A percentile compares a stretch with the other conserved stretches of the same genome.
Conservation (phyloP, 2,113 vertebrate genomes). For the Rhinoderma darwinii region DNA sequence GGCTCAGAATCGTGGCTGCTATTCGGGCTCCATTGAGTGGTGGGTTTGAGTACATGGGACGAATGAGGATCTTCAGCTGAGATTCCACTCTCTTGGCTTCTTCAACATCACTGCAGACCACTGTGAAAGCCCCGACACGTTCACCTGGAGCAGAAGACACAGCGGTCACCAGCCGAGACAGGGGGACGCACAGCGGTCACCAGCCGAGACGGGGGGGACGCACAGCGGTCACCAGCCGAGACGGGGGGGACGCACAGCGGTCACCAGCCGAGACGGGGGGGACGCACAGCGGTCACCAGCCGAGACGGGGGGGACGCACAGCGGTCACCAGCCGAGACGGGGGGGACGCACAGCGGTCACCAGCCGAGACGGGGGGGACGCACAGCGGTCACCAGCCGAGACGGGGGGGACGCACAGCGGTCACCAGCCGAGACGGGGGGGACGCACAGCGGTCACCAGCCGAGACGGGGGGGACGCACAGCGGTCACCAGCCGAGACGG, state of each 20-base stretch:
- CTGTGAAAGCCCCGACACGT: constrained; percentile 92
- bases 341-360: background rate
- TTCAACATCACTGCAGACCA: constrained; percentile 86
- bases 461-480: background rate
- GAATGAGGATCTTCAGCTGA: constrained; percentile 96
- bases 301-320: background rate
- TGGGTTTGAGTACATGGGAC: constrained; percentile 97
- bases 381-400: background rate
- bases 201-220: background rate
- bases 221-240: background rate
- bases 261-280: background rate
- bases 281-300: background rate
- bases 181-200: background rate
- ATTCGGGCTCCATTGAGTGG: constrained; percentile 94
- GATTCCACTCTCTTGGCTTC: constrained; percentile 96
- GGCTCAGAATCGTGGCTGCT: constrained; percentile 86
- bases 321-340: background rate
- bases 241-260: background rate
- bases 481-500: background rate
- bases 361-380: background rate
- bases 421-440: background rate
- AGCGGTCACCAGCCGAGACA: background rate
- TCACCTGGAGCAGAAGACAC: constrained; percentile 78
- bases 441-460: background rate
- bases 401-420: background rate